These are phyloP conservation scores for Carpatolechia fugitivella DNA, from an alignment of 2,888 invertebrate species.

Conservation along the genomic window DNA sequence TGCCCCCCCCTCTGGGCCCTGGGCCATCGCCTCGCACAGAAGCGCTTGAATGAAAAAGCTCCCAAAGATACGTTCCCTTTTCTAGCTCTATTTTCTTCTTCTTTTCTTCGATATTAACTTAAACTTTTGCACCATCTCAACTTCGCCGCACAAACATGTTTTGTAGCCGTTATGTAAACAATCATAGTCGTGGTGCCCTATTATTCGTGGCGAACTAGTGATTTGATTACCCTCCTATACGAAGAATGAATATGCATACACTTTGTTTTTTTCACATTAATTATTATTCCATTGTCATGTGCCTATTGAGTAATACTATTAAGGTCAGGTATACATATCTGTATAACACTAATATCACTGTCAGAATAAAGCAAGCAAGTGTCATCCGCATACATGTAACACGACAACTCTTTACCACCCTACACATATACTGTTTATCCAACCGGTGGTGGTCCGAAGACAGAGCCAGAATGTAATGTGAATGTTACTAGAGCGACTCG, in stretches of 20 bases:
- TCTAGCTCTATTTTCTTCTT: no score
- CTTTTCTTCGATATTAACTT: no score
- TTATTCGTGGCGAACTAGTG: neutral
- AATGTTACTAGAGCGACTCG: no score
- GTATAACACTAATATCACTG: neutral
- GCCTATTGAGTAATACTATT: neutral
- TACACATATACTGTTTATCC: neutral
- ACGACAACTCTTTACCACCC: neutral
- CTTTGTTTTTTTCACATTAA: neutral
- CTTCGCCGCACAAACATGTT: neutral
- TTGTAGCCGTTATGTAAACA: neutral
- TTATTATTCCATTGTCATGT: neutral
- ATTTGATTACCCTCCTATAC: neutral
- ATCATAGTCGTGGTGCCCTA: neutral
- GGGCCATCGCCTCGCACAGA: no score
- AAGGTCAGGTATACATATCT: neutral
- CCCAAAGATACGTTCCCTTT: no score
- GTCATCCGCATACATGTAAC: neutral
- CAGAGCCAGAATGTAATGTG: no score
- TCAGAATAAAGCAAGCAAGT: neutral
- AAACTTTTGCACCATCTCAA: neutral
- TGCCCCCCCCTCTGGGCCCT: no score
- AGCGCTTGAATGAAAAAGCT: no score
- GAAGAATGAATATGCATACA: neutral
- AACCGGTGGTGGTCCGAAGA: neutral